Base-by-base conservation (phyloP, 2,888 invertebrate species). In the Meloe dianella region DNA sequence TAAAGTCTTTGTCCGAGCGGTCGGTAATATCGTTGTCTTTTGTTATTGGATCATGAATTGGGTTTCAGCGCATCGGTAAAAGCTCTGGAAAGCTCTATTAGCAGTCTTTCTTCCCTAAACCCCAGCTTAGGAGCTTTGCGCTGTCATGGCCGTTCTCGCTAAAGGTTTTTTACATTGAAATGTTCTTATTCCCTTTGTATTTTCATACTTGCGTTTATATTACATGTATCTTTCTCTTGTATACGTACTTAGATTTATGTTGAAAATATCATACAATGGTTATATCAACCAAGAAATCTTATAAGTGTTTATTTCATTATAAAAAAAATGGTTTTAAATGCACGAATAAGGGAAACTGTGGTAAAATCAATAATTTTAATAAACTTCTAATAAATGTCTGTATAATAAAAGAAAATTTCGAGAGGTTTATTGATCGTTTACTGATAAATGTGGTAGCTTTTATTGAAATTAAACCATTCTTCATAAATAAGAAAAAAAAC, bases 31-130 rank as follows among this genome's bases (percentile, higher is more conserved):
- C 83, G 84, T 84, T 84, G 84, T 84, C 84, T 84, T 84, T 84
- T 84, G 84, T 84, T 84, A 84, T 84, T 84, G 84, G 84, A 84
- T 84, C 84, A 84, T 83, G 84, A 84, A 84, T 84, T 83, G 83
- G 84, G 83, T 84, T 84, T 83, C 82, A 80, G 80, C 81, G 82
- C 80, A 82, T 79, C 80, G 81, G 83, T 82, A 81, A 84, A 83
- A 83, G 83, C 83, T 79, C 78, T 79, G 80, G 82, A 83, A 84
- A 84, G 84, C 84, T 84, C 84, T 84, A 84, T 84, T 84, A 84
- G 84, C 83, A 82, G 83, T 84, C 84, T 83, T 83, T 84, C 83
- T 84, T 84, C 81, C 80, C 82, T 80, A 82, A 82, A 81, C 80
- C 82, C 67, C 77, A 77, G 83, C 83, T 83, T 83, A 82, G 81